phyloP scores from a whole-genome alignment of 2,888 invertebrate genomes.

The Apomyelois bistriatella region DNA sequence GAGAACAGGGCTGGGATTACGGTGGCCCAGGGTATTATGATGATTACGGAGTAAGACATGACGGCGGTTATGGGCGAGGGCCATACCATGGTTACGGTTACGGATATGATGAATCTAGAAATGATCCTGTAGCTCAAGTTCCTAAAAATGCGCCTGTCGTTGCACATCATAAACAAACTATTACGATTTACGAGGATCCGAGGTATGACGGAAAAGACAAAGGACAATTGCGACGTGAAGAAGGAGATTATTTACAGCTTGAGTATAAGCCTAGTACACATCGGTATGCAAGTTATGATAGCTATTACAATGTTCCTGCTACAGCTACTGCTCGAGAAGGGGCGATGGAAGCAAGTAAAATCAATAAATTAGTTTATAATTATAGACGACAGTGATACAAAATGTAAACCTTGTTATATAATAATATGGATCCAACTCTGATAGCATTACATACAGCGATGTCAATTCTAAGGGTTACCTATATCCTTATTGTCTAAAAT shows the following conservation, averaged over 20 bases:
- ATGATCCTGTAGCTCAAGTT: constrained; percentile 53
- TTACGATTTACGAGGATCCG: constrained; percentile 76
- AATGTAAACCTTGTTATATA: neutral
- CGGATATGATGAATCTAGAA: constrained; percentile 60
- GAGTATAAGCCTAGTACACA: constrained; percentile 69
- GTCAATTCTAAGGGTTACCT: no score
- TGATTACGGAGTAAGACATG: constrained; percentile 59
- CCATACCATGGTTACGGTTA: constrained; percentile 65
- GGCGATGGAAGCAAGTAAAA: constrained; percentile 66
- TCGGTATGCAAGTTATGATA: constrained; percentile 68
- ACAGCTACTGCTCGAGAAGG: constrained; percentile 40
- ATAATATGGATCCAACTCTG: no score
- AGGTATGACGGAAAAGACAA: constrained; percentile 63
- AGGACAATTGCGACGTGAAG: constrained; percentile 57
- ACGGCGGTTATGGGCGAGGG: constrained; percentile 63
- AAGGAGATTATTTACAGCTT: constrained; percentile 65
- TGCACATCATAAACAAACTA: constrained; percentile 69
- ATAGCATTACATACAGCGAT: no score
- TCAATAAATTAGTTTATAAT: constrained; percentile 74
- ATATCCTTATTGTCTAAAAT: no score
- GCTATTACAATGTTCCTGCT: constrained; percentile 54
- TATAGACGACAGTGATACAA: constrained; percentile 57
- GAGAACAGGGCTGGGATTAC: constrained; percentile 52
- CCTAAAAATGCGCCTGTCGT: constrained; percentile 61
- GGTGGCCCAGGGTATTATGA: constrained; percentile 67